These are phyloP conservation scores for Conus canariensis DNA, from an alignment of 2,888 invertebrate genomes.

Conservation along the genomic window DNA sequence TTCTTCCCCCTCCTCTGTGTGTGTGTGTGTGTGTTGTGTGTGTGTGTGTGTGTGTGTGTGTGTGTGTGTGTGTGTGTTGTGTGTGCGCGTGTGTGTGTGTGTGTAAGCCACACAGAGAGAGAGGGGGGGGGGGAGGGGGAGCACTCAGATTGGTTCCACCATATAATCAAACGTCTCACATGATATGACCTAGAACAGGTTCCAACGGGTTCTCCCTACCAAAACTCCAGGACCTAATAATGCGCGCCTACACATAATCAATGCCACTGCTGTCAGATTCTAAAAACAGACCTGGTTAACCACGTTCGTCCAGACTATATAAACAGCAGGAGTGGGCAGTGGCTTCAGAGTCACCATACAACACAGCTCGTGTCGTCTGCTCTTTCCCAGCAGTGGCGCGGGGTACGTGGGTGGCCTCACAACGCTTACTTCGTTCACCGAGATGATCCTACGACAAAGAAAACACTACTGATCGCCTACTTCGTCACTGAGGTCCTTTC, in stretches of 20 bases:
- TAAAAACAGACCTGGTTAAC: too few relatives aligned
- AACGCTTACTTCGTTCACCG: slow-evolving; percentile 7
- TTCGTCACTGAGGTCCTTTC: slow-evolving; percentile 30
- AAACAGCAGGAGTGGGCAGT: too few relatives aligned
- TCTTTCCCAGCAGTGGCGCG: slow-evolving; percentile 1
- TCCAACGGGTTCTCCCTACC: too few relatives aligned
- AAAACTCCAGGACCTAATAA: too few relatives aligned
- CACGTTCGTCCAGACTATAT: too few relatives aligned
- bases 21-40: too few relatives aligned
- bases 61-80: neutral
- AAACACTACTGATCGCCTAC: neutral
- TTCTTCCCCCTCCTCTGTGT: neutral
- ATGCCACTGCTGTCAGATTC: too few relatives aligned
- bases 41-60: too few relatives aligned
- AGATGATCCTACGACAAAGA: neutral
- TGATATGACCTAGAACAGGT: too few relatives aligned
- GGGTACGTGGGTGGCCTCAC: slow-evolving; percentile 11
- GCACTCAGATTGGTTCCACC: too few relatives aligned
- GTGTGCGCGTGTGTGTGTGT: neutral
- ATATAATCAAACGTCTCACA: too few relatives aligned
- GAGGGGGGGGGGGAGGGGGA: neutral
- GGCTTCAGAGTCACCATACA: neutral
- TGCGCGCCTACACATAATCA: too few relatives aligned
- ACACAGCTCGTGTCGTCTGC: neutral
- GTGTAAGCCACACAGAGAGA: neutral